Base-by-base conservation (phyloP, 2,888 invertebrate species). In the Baccha elongata region DNA sequence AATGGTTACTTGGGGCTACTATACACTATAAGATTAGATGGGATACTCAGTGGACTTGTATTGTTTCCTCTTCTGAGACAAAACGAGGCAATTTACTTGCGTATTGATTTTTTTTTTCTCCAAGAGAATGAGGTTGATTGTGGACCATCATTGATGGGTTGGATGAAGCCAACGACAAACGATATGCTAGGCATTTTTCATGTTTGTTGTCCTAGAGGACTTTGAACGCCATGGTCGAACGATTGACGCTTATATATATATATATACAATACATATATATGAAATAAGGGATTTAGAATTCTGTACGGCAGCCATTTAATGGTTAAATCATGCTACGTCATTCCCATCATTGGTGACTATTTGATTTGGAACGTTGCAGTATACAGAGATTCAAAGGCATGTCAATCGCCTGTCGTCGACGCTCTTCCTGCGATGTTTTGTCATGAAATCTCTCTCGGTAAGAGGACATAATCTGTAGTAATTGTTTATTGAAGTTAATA, bases 401-500 rank as follows among this genome's bases (percentile, higher is more conserved):
- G 64, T 48, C 46, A 42, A 48, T 23, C 23, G 11, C n/a, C 23
- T 2, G 29, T 13, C 40, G 65, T 80, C 64, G 21, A 7, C n/a
- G 4, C 4, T 48, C 23, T 5, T 26, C 35, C 10, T 32, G 1
- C 21, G 23, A 5, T 40, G 15, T 40, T 37, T 69, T 42, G 37
- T 69, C 42, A 58, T 37, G 53, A 65, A 60, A 62, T 71, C n/a
- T n/a, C n/a, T n/a, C 15, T 15, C 19, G 26, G 44, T 23, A 19
- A 29, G 60, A 62, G 75, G 71, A 75, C 71, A 71, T 78, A 58
- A 83, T 83, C 64, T 58, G 60, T 60, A 73, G 83, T 83, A 78
- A 83, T 83, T 83, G 83, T 76, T 83, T 83, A 78, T 73, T 78
- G 78, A 62, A 83, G 76, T 83, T 73, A 73, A 78, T 76, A 83